Evolutionary conservation across 2,888 invertebrate species (phyloP).

Genomic region (Hydroisotoma schaefferi): DNA sequence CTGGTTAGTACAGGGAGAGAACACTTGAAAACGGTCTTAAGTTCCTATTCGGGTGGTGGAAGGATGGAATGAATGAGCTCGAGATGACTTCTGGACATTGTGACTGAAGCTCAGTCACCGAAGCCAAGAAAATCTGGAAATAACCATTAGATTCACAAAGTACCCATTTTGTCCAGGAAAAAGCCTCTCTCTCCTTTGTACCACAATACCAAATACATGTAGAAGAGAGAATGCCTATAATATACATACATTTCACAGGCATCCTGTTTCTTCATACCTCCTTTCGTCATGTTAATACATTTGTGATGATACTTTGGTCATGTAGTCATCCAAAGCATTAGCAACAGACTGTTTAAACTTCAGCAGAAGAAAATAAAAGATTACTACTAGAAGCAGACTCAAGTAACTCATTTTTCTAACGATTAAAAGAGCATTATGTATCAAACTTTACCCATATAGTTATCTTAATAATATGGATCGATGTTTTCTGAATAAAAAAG

Average conservation of each 20-base stretch:
- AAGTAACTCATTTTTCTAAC: no score
- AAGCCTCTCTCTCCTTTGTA: conserved; percentile 1
- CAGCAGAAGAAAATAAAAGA: no score
- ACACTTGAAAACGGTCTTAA: conserved; percentile 34
- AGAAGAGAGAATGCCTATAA: background rate
- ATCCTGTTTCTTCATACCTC: background rate
- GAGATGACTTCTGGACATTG: conserved; percentile 25
- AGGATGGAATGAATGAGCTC: conserved; percentile 25
- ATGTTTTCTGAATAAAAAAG: no score
- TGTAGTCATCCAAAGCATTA: background rate
- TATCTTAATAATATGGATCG: no score
- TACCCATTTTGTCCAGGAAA: conserved; percentile 40
- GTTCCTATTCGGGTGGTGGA: conserved; percentile 7
- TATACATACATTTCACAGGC: background rate
- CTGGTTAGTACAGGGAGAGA: conserved; percentile 15
- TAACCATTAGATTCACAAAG: conserved; percentile 44
- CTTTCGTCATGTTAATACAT: background rate
- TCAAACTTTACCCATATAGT: no score
- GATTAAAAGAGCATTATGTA: no score
- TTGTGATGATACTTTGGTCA: background rate
- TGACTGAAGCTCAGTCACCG: conserved; percentile 16
- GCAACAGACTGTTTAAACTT: background rate
- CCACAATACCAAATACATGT: background rate
- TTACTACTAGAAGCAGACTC: no score
- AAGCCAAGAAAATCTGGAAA: conserved; percentile 41